Conservation (phyloP, 2,113 vertebrate genomes). For the Nesogale talazaci region DNA sequence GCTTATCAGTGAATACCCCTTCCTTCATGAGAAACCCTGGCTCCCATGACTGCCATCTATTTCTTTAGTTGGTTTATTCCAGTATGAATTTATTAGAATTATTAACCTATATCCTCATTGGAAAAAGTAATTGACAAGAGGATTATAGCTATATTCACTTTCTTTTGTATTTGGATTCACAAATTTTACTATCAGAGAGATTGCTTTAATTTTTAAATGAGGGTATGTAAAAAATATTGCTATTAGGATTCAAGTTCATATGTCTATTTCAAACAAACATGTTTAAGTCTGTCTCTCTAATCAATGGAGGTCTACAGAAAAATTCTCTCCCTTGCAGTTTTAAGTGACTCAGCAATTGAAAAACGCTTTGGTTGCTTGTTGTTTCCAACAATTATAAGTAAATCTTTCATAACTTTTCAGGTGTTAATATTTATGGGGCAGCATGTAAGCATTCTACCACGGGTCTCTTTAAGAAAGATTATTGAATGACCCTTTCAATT, state of each 20-base stretch:
- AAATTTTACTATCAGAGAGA: neutral
- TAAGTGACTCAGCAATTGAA: neutral
- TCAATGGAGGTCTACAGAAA: neutral
- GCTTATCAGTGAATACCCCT: neutral
- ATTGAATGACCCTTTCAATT: neutral
- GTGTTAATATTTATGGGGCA: neutral
- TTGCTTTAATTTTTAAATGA: no score
- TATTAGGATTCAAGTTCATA: no score
- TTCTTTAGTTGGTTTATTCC: neutral
- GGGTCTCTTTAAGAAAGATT: neutral
- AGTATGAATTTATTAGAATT: neutral
- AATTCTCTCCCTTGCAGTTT: no score
- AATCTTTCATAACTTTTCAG: neutral
- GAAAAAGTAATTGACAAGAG: neutral
- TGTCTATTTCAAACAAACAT: no score
- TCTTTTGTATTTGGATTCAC: neutral
- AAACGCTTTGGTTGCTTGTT: neutral
- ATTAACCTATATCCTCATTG: neutral
- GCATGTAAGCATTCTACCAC: neutral
- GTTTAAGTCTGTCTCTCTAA: no score
- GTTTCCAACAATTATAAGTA: neutral
- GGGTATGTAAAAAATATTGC: no score
- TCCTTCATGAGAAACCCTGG: neutral
- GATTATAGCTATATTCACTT: neutral
- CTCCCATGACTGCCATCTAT: neutral